Evolutionary conservation across 2,113 vertebrate species (phyloP), one percentile per base, ranked within the genome.

Genomic region (Sorex araneus): DNA sequence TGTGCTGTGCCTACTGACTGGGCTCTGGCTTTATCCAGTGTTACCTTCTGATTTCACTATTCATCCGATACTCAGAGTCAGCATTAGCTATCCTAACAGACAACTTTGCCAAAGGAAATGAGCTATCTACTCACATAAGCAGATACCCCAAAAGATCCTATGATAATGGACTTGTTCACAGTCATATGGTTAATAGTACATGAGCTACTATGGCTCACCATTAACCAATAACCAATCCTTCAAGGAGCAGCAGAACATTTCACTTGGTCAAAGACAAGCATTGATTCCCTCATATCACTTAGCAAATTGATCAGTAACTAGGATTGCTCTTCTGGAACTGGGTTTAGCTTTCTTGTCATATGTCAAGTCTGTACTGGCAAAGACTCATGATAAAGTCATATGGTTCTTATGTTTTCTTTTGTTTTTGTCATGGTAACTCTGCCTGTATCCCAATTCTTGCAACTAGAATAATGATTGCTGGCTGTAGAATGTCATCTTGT

Each of bases 341-440:
- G 0, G 40, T 54, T 63, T 21, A 8, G 19, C 36, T 69, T 6
- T 75, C 47, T 60, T 81, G 23, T 66, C 12, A 60, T 60, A 60
- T 21, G 18, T 84, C 45, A 50, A 63, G 27, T 63, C 27, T 63
- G 76, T 12, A 1, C 23, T 32, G 36, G 7, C n/a, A 83, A 84
- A 87, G 57, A 21, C 57, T 60, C 3, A 60, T 60, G 4, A 60
- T 60, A 21, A 19, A 60, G 54, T 66, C 27, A 27, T 30, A 27
- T 28, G 28, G 25, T 8, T 66, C 25, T 27, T 66, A 57, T 80
- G 6, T 84, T 78, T 84, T 83, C 16, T 47, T 92, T 78, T 87
- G 15, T 94, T 30, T 87, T 92, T 86, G 60, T 78, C 34, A 3
- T n/a, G 28, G 34, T 85, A 81, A 87, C 66, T 27, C 36, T 45